phyloP scores from a whole-genome alignment of 2,113 vertebrate genomes.

The Puffinus mauretanicus region DNA sequence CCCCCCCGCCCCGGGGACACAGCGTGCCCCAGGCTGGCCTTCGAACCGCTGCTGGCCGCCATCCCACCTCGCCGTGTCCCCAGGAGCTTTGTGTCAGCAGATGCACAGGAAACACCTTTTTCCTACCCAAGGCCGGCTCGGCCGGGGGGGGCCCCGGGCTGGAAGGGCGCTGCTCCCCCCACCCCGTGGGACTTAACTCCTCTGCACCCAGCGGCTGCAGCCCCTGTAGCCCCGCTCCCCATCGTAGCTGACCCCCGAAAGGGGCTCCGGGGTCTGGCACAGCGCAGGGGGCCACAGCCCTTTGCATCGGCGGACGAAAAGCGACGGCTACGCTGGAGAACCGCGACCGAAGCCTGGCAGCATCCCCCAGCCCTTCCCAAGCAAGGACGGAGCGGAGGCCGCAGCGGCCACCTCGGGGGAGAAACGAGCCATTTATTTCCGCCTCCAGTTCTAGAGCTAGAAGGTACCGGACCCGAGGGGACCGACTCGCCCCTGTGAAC shows the following conservation, averaged over 20 bases:
- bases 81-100: conserved; percentile 53
- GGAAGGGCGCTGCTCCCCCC: background rate
- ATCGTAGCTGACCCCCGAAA: background rate
- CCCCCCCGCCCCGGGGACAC: background rate
- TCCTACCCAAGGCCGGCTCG: background rate
- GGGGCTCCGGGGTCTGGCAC: background rate
- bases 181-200: background rate
- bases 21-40: background rate
- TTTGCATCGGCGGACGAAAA: fast-evolving
- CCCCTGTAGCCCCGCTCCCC: background rate
- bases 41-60: background rate
- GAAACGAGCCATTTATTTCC: conserved; percentile 34
- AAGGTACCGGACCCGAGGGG: background rate
- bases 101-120: conserved; percentile 75
- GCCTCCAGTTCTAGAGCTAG: background rate
- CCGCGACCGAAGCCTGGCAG: fast-evolving
- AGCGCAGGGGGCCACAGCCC: background rate
- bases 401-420: background rate
- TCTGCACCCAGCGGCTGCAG: fast-evolving
- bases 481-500: fast-evolving
- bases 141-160: fast-evolving
- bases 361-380: background rate
- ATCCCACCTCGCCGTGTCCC: background rate
- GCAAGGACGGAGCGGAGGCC: background rate
- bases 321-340: fast-evolving